Conservation (phyloP, 2,888 invertebrate genomes). For the Cacoxenus indagator region DNA sequence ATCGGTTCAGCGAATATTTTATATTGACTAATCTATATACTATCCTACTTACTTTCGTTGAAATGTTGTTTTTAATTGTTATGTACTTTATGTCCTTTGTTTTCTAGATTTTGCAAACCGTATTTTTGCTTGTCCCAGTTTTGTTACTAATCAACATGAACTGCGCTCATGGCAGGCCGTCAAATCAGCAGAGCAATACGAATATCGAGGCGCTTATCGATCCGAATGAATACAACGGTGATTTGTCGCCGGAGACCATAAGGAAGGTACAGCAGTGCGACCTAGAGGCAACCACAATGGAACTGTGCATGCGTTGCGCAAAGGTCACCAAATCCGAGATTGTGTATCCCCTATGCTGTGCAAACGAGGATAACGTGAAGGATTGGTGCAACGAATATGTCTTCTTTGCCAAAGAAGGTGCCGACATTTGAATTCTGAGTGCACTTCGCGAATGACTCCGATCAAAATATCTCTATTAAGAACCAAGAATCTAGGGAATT, state of each 20-base stretch:
- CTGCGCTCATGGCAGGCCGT: slow-evolving; percentile 35
- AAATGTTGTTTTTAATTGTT: background rate
- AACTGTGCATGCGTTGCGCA: slow-evolving; percentile 73
- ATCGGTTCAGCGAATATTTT: no score
- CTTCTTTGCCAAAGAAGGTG: slow-evolving; percentile 64
- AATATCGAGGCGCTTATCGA: slow-evolving; percentile 36
- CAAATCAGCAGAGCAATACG: slow-evolving; percentile 18
- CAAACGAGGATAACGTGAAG: slow-evolving; percentile 71
- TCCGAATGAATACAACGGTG: slow-evolving; percentile 59
- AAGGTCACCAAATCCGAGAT: slow-evolving; percentile 72
- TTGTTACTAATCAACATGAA: background rate
- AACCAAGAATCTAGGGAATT: slow-evolving; percentile 24
- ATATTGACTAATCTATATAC: no score
- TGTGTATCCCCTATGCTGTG: slow-evolving; percentile 74
- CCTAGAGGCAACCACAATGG: slow-evolving; percentile 60
- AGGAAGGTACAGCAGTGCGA: slow-evolving; percentile 64
- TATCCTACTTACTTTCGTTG: background rate
- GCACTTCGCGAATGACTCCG: slow-evolving; percentile 13
- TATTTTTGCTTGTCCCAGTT: slow-evolving; percentile 34
- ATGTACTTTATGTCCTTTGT: background rate
- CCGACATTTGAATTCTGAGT: background rate
- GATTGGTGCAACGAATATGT: slow-evolving; percentile 73
- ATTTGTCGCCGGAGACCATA: slow-evolving; percentile 61
- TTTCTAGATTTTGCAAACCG: slow-evolving; percentile 1
- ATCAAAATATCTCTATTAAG: slow-evolving; percentile 8